Conservation (phyloP, 2,797 vertebrate species). For the Triplophysa bombifrons region DNA sequence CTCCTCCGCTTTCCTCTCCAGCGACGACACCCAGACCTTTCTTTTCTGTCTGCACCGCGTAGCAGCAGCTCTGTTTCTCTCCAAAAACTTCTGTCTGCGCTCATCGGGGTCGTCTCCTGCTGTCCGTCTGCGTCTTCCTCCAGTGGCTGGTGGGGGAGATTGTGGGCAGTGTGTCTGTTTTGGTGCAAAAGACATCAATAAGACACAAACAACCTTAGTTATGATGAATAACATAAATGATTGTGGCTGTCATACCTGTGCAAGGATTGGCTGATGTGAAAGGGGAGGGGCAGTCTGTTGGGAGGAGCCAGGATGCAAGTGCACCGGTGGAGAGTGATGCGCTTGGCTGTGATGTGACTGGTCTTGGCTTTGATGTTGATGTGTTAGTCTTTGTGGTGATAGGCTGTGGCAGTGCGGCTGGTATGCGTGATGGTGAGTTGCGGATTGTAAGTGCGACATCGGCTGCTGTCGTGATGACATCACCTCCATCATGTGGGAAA, state of each 20-base stretch:
- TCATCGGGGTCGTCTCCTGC: conserved; percentile 93
- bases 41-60: conserved; percentile 98
- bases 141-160: conserved; percentile 47
- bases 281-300: conserved; percentile 83
- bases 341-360: conserved; percentile 85
- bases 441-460: conserved; percentile 78
- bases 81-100: conserved; percentile 95
- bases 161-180: conserved; percentile 21
- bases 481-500: conserved; percentile 97
- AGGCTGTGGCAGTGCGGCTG: conserved; percentile 88
- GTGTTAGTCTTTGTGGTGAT: conserved; percentile 76
- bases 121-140: conserved; percentile 79
- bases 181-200: conserved; percentile 41
- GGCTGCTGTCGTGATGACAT: conserved; percentile 89
- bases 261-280: conserved; percentile 79
- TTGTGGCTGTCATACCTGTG: conserved; percentile 67
- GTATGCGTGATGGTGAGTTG: conserved; percentile 79
- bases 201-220: conserved; percentile 7
- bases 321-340: conserved; percentile 86
- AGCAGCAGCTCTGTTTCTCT: conserved; percentile 94
- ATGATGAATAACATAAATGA: background rate
- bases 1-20: conserved; percentile 99
- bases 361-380: conserved; percentile 81
- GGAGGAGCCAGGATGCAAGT: conserved; percentile 80
- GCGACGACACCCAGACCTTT: conserved; percentile 97